A percentile compares a stretch with the other conserved stretches of the same genome.
Conservation (phyloP, 2,797 vertebrate genomes). For the Lutjanus argentimaculatus region DNA sequence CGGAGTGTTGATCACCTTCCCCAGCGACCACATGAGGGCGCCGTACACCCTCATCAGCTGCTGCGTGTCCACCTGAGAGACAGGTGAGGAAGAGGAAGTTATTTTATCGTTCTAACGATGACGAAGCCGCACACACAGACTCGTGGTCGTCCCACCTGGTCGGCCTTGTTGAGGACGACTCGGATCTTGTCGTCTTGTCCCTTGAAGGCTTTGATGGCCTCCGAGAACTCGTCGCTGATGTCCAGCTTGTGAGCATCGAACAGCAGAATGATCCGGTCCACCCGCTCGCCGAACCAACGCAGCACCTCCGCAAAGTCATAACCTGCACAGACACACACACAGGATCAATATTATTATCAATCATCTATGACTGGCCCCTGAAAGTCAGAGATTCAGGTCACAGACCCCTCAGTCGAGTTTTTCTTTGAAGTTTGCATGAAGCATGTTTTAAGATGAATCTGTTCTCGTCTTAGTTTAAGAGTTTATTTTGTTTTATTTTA, state of each 20-base stretch:
- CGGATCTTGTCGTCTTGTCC: constrained; percentile 98
- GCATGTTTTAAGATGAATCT: too few species aligned
- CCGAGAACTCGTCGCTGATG: constrained; percentile 99
- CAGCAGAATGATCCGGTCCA: constrained; percentile 96
- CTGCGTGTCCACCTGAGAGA: constrained; percentile 91
- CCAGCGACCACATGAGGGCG: constrained; percentile 98
- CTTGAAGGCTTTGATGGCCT: constrained; percentile 95
- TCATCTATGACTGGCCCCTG: too few species aligned
- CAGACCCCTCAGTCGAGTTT: too few species aligned
- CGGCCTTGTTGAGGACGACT: constrained; percentile 96
- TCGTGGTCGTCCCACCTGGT: constrained; percentile 83
- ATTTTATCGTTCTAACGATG: rapidly evolving
- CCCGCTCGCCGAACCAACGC: constrained; percentile 96
- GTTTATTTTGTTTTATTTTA: too few species aligned
- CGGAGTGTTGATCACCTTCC: constrained; percentile 97
- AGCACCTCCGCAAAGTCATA: constrained; percentile 97
- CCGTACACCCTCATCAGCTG: constrained; percentile 98
- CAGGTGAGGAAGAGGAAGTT: constrained; percentile 22
- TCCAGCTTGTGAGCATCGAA: constrained; percentile 98
- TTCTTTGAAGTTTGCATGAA: too few species aligned
- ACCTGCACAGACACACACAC: constrained; percentile 78
- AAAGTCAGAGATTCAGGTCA: too few species aligned
- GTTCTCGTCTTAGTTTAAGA: too few species aligned
- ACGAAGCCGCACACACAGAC: rapidly evolving
- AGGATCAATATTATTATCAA: too few species aligned